A percentile compares a stretch with the other conserved stretches of the same genome.
phyloP scores from a whole-genome alignment of 2,113 vertebrate species.

The Seriola aureovittata region DNA sequence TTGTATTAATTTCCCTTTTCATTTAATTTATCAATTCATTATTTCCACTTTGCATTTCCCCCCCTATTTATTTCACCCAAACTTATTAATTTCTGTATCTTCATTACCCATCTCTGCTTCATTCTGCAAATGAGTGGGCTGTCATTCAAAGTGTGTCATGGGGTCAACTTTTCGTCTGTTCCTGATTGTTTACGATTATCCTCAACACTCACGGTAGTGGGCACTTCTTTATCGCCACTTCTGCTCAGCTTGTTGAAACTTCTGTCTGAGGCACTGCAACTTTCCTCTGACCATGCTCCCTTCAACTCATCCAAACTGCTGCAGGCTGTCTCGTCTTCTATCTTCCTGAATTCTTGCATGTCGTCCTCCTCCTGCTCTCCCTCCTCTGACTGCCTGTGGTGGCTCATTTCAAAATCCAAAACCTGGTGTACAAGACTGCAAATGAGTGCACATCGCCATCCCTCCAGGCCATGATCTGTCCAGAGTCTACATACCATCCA shows the following conservation, averaged over 20 bases:
- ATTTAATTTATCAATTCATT: no score
- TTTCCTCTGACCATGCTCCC: slow-evolving; percentile 24
- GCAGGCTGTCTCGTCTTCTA: slow-evolving; percentile 43
- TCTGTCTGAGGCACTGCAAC: slow-evolving; percentile 21
- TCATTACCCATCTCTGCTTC: no score
- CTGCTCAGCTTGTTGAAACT: slow-evolving; percentile 28
- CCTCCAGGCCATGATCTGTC: slow-evolving; percentile 25
- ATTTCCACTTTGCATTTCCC: no score
- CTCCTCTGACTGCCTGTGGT: slow-evolving; percentile 46
- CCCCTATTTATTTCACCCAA: no score
- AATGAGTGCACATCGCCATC: slow-evolving; percentile 51
- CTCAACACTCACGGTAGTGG: background rate
- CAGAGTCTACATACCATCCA: slow-evolving; percentile 22
- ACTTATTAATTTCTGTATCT: no score
- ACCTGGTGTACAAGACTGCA: slow-evolving; percentile 43
- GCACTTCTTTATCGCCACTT: slow-evolving; percentile 14
- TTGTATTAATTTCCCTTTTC: no score
- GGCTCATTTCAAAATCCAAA: slow-evolving; percentile 59
- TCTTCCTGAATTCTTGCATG: slow-evolving; percentile 42
- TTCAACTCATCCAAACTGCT: slow-evolving; percentile 36
- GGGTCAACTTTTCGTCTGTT: background rate
- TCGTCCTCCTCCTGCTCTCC: slow-evolving; percentile 24
- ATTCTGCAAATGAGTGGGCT: no score
- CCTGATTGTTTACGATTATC: slow-evolving; percentile 18
- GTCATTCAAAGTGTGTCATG: no score